phyloP scores from a whole-genome alignment of 2,797 vertebrate species.

The Delichon dasypus region DNA sequence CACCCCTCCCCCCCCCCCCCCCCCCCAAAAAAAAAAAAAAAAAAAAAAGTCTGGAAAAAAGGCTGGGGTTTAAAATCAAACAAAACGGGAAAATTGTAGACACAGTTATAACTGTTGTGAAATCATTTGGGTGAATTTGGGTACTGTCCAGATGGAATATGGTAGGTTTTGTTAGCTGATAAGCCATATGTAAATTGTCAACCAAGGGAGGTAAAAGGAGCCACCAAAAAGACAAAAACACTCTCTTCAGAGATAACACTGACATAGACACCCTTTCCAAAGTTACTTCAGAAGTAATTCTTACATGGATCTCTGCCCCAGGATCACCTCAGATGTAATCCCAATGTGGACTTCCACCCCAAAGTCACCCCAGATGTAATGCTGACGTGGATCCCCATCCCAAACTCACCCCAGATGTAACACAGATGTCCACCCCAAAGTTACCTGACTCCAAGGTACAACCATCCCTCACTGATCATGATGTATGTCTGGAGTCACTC shows the following conservation, averaged over 20 bases:
- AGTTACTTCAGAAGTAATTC: neutral
- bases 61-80: neutral
- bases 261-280: neutral
- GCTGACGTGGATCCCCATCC: accelerated
- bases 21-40: too few species aligned
- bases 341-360: too few species aligned
- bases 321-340: too few species aligned
- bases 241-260: neutral
- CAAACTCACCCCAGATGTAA: too few species aligned
- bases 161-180: too few species aligned
- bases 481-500: neutral
- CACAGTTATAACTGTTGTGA: too few species aligned
- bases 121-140: neutral
- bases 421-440: neutral
- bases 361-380: too few species aligned
- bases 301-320: neutral
- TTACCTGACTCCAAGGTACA: accelerated
- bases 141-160: neutral
- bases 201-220: neutral
- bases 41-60: neutral
- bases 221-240: neutral
- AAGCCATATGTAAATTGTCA: neutral
- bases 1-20: too few species aligned
- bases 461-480: neutral
- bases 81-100: neutral